A percentile compares a stretch with the other conserved stretches of the same genome.
These are phyloP conservation scores for Chaetodon auriga DNA, from an alignment of 2,113 vertebrate species.

Conservation along the genomic window DNA sequence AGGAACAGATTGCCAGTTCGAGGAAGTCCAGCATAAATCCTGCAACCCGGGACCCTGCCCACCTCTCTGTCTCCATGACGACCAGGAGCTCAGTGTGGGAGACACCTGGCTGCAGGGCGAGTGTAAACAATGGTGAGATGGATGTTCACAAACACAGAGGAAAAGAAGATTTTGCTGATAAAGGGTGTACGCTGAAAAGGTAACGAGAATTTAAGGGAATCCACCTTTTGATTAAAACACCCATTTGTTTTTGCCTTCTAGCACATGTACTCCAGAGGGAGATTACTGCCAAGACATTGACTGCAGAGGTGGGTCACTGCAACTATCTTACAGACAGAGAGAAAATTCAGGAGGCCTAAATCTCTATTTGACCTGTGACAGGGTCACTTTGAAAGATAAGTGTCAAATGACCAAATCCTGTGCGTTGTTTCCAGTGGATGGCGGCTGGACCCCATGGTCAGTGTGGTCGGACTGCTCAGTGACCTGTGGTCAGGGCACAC, in stretches of 20 bases:
- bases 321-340: not conserved
- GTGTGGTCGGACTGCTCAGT: slow-evolving; percentile 91
- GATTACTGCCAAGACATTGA: slow-evolving; percentile 85
- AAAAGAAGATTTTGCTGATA: not conserved
- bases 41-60: slow-evolving; percentile 87
- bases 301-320: slow-evolving; percentile 85
- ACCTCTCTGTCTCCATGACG: slow-evolving; percentile 84
- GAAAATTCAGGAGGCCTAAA: not conserved
- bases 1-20: slow-evolving; percentile 82
- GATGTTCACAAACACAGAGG: not conserved
- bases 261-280: slow-evolving; percentile 91
- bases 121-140: slow-evolving; percentile 89
- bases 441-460: slow-evolving; percentile 90
- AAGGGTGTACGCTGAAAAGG: not conserved
- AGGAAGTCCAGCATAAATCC: slow-evolving; percentile 86
- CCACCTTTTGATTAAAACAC: not conserved
- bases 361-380: not conserved
- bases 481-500: slow-evolving; percentile 85
- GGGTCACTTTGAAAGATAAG: not conserved
- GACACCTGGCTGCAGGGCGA: slow-evolving; percentile 89
- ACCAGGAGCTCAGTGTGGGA: slow-evolving; percentile 82
- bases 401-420: not conserved
- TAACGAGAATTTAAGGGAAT: not conserved
- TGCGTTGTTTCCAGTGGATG: slow-evolving; percentile 79
- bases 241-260: slow-evolving; percentile 60